Evolutionary conservation across 1,140 invertebrate species (phyloP), one percentile per base, ranked within the genome.

Genomic region (Popillia japonica): DNA sequence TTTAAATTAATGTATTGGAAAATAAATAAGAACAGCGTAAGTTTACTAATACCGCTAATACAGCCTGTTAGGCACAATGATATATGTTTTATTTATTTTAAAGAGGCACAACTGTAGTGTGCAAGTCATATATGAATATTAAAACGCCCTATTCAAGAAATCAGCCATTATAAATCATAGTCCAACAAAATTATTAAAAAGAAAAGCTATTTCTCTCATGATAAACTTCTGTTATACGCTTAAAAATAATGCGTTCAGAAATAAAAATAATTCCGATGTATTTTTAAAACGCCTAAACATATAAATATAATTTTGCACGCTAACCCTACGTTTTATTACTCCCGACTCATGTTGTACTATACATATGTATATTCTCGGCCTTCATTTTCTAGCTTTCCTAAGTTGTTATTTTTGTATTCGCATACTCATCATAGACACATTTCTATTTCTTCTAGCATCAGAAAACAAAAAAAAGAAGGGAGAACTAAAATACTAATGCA

Each of bases 331-430:
- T 68, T 68, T 68, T 68, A 68, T 68, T 68, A 68, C 61, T 68
- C 8, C 27, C 22, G 23, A 34, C 61, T 68, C 61, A 14, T 48
- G n/a, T 48, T 48, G 27, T 68, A 68, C 61, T 68, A 68, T 22
- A 61, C n/a, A 7, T 17, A 61, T 8, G 20, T 64, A 68, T 6
- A 68, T 68, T 14, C 17, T 27, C 22, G 22, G 27, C 61, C 22
- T 68, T 68, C 61, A 14, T 68, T 68, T 14, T 23, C 27, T 68
- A 68, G 61, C 61, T 34, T 68, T 34, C 11, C 61, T 10, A 68
- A 68, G 22, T 20, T 68, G 61, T 68, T 68, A 68, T 68, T 68
- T 68, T 34, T 68, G 61, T 68, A 68, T 68, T 68, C 61, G 61
- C 61, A 22, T 27, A 68, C 61, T 34, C 22, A 68, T 68, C 61